A percentile compares a stretch with the other conserved stretches of the same genome.
Evolutionary conservation across 2,113 vertebrate species (phyloP).

Genomic region (Craseonycteris thonglongyai): DNA sequence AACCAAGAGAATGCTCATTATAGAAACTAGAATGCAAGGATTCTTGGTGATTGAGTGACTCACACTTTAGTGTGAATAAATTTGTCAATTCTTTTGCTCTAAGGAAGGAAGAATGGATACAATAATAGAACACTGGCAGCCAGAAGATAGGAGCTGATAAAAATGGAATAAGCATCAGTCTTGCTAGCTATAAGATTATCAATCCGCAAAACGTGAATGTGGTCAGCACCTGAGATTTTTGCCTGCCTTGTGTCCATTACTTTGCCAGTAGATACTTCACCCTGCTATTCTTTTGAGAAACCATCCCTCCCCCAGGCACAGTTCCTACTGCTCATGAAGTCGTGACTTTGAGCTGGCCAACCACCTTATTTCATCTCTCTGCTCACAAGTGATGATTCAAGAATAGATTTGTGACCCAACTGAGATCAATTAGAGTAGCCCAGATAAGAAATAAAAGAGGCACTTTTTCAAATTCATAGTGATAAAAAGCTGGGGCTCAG

Average conservation of each 20-base stretch:
- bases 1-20: slow-evolving; percentile 31
- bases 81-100: slow-evolving; percentile 65
- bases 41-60: slow-evolving; percentile 63
- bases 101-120: slow-evolving; percentile 63
- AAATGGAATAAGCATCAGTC: slow-evolving; percentile 46
- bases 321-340: neutral
- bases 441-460: neutral
- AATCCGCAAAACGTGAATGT: slow-evolving; percentile 41
- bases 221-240: neutral
- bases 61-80: slow-evolving; percentile 57
- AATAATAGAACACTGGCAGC: slow-evolving; percentile 60
- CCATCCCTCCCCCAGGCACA: neutral
- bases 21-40: slow-evolving; percentile 43
- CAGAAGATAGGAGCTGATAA: slow-evolving; percentile 52
- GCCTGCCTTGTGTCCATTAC: neutral
- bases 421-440: neutral
- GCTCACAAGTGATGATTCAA: neutral
- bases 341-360: neutral
- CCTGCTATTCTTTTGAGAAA: neutral
- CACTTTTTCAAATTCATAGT: neutral
- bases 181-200: slow-evolving; percentile 41
- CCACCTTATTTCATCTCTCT: neutral
- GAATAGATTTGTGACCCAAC: neutral
- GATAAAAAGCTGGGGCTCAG: neutral
- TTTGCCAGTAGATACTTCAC: neutral